Percentiles rank a stretch among this genome's conserved stretches.
phyloP scores from a whole-genome alignment of 2,888 invertebrate species.

The Camponotus fellah region DNA sequence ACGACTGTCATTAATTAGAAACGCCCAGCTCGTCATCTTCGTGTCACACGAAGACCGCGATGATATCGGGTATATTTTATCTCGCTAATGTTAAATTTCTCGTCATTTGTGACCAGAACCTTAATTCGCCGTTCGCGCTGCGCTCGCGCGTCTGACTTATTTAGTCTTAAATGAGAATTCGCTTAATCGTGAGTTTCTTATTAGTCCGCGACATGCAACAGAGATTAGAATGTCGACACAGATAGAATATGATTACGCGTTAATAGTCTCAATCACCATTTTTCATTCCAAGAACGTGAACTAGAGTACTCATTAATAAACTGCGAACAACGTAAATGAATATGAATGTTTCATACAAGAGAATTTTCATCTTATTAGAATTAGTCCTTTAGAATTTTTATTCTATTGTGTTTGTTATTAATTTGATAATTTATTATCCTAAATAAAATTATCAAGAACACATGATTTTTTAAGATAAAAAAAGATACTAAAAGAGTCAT shows the following conservation, averaged over 20 bases:
- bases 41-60: conserved; percentile 49
- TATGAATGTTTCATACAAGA: background rate
- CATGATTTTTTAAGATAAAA: background rate
- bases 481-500: too few species aligned
- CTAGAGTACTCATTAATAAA: conserved; percentile 8
- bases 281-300: conserved; percentile 8
- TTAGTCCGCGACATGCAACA: background rate
- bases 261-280: conserved; percentile 3
- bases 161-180: conserved; percentile 13
- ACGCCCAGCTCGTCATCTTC: conserved; percentile 67
- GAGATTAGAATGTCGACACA: conserved; percentile 1
- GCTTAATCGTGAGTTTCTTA: conserved; percentile 21
- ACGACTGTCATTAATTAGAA: conserved; percentile 72
- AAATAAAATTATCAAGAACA: background rate
- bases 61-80: conserved; percentile 40
- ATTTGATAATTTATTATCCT: background rate
- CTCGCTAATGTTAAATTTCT: conserved; percentile 28
- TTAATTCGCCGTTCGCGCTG: background rate
- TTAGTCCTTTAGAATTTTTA: background rate
- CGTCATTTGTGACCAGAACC: conserved; percentile 1
- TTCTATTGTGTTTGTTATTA: background rate
- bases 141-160: conserved; percentile 7
- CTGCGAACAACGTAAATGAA: background rate
- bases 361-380: background rate
- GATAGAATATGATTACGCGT: background rate